These are phyloP conservation scores for Aselliscus stoliczkanus DNA, from an alignment of 2,797 vertebrate genomes.

Conservation along the genomic window DNA sequence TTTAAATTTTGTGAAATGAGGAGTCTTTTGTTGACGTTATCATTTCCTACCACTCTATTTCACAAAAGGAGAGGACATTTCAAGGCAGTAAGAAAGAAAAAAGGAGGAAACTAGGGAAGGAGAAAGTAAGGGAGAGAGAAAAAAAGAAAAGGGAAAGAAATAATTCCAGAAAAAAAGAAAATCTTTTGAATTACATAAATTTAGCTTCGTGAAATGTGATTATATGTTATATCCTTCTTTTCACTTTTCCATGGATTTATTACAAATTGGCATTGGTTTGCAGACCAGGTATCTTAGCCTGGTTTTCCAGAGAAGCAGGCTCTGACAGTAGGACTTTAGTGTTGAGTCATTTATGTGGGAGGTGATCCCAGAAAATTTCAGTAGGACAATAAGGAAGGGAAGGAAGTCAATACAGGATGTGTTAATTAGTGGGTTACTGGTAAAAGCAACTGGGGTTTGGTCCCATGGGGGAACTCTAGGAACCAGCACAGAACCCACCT, in stretches of 20 bases:
- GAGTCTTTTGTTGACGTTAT: background rate
- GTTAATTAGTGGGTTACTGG: background rate
- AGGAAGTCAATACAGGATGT: background rate
- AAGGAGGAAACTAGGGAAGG: background rate
- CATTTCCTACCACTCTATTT: background rate
- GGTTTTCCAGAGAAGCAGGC: background rate
- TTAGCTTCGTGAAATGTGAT: background rate
- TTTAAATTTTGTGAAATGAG: background rate
- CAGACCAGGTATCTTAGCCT: background rate
- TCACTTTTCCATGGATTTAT: background rate
- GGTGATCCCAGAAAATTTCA: background rate
- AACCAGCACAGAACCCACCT: background rate
- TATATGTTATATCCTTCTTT: background rate
- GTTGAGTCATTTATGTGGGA: background rate
- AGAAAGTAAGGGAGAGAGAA: background rate
- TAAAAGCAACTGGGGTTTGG: background rate
- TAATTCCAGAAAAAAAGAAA: background rate
- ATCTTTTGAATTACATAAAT: slow-evolving; percentile 18
- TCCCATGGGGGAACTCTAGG: background rate
- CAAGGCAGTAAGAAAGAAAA: background rate
- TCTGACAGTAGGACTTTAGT: background rate
- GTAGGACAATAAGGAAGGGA: background rate
- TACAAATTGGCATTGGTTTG: background rate
- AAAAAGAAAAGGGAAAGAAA: background rate
- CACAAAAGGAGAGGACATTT: background rate